phyloP scores from a whole-genome alignment of 2,113 vertebrate species.

The Bufo bufo region DNA sequence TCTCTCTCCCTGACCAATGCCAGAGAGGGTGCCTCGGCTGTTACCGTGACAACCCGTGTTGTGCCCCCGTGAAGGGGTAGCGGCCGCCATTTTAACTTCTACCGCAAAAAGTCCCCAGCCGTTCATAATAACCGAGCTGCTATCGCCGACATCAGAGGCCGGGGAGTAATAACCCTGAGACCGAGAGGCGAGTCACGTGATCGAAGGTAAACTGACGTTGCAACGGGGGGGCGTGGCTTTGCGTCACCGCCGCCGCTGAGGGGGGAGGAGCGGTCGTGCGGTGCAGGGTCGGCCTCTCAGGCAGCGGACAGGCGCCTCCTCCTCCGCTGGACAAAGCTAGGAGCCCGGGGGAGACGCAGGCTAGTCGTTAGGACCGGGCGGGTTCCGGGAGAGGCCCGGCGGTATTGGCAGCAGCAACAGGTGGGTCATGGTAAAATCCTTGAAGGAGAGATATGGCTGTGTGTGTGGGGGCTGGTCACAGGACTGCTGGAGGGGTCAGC shows the following conservation, averaged over 20 bases:
- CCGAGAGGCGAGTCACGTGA: background rate
- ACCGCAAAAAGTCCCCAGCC: background rate
- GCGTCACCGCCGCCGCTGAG: background rate
- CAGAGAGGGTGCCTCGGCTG: background rate
- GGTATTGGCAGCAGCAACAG: background rate
- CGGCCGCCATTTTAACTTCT: constrained; percentile 38
- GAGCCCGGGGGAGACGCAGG: background rate
- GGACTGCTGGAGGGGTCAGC: background rate
- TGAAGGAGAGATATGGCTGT: no score
- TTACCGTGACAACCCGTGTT: constrained; percentile 28
- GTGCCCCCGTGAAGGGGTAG: background rate
- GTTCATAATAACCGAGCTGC: background rate
- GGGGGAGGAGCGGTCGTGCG: constrained; percentile 1
- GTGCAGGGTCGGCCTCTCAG: constrained; percentile 12
- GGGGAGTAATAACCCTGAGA: background rate
- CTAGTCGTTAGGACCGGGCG: background rate
- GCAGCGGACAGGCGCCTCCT: background rate
- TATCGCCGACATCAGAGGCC: background rate
- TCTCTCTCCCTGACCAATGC: no score
- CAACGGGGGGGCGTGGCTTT: background rate
- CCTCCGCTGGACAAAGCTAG: constrained; percentile 35
- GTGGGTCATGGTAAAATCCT: background rate
- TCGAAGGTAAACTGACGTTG: background rate
- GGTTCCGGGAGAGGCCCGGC: background rate
- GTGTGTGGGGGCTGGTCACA: background rate